phyloP scores from a whole-genome alignment of 2,797 vertebrate species.

The Notamacropus eugenii region DNA sequence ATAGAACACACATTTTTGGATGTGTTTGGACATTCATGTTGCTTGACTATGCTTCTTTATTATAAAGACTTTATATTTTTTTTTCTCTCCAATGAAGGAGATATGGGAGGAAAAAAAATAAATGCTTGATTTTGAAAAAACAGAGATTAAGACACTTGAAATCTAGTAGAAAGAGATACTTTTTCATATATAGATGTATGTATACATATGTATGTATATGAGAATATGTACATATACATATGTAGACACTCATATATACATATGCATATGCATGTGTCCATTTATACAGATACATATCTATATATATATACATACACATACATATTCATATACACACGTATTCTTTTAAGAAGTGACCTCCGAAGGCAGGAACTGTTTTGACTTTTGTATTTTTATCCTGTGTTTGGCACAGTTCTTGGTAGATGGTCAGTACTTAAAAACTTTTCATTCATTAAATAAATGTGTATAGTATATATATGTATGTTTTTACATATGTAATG shows the following conservation, averaged over 20 bases:
- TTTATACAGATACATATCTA: background rate
- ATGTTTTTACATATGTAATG: background rate
- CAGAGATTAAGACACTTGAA: background rate
- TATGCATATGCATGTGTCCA: too few relatives aligned
- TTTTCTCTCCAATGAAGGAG: background rate
- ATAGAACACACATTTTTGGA: background rate
- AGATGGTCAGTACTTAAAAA: background rate
- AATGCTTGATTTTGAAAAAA: too few relatives aligned
- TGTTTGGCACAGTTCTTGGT: background rate
- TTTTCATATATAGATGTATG: background rate
- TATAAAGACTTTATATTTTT: background rate
- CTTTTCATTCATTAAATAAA: background rate
- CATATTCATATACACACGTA: background rate
- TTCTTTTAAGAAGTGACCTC: background rate
- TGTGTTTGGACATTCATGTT: background rate
- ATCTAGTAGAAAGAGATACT: background rate
- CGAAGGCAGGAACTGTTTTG: background rate
- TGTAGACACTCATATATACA: background rate
- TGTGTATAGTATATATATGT: background rate
- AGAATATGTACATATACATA: background rate
- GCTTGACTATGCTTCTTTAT: background rate
- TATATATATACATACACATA: background rate
- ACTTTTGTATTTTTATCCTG: background rate
- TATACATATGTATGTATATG: background rate
- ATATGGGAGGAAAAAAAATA: background rate